phyloP scores from a whole-genome alignment of 2,113 vertebrate species.

The Misgurnus anguillicaudatus region DNA sequence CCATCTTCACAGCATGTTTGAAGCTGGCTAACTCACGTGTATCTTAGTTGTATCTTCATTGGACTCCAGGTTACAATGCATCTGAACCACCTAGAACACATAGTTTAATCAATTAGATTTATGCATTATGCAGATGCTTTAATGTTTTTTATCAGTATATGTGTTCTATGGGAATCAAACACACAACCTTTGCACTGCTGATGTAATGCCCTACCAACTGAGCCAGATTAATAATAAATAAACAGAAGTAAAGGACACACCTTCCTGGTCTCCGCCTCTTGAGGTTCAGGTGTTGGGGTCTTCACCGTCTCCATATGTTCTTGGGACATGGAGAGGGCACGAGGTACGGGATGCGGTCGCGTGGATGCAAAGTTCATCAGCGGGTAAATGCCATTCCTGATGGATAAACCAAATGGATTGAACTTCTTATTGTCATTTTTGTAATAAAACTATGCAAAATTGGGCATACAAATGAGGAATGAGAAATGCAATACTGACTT shows the following conservation, averaged over 20 bases:
- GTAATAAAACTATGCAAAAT: neutral
- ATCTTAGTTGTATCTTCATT: slow-evolving; percentile 89
- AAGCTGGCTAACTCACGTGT: too few relatives aligned
- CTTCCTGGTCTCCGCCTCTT: slow-evolving; percentile 91
- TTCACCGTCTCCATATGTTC: slow-evolving; percentile 90
- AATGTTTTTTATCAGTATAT: too few relatives aligned
- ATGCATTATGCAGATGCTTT: too few relatives aligned
- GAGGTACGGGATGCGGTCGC: slow-evolving; percentile 85
- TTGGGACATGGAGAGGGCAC: slow-evolving; percentile 82
- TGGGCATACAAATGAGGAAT: neutral
- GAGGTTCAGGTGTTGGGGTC: slow-evolving; percentile 91
- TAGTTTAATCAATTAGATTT: too few relatives aligned
- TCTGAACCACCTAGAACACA: slow-evolving; percentile 84
- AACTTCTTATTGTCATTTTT: too few relatives aligned
- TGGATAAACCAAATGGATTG: neutral
- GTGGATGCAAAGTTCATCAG: slow-evolving; percentile 91
- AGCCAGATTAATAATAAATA: too few relatives aligned
- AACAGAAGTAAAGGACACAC: slow-evolving; percentile 58
- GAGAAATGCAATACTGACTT: slow-evolving; percentile 76
- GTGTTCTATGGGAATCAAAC: too few relatives aligned
- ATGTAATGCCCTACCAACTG: too few relatives aligned
- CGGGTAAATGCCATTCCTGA: slow-evolving; percentile 94
- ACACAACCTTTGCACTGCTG: too few relatives aligned
- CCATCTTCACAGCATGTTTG: too few relatives aligned
- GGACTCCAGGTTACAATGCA: slow-evolving; percentile 93